Evolutionary conservation across 2,797 vertebrate species (phyloP).

Genomic region (Malacoctenus gilli): DNA sequence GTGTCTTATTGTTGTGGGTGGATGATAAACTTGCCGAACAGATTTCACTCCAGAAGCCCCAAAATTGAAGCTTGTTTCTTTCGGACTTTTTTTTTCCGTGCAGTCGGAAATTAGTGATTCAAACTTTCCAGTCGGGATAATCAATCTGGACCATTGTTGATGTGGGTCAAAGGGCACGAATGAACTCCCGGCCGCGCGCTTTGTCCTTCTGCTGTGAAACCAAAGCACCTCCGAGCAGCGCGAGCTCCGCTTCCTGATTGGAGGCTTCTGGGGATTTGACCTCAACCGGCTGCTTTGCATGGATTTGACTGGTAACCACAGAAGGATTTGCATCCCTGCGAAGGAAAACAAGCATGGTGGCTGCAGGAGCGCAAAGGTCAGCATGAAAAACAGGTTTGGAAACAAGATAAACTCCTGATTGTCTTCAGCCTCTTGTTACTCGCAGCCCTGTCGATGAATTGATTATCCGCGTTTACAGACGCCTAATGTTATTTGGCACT

Average conservation of each 20-base stretch:
- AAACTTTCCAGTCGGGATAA: too few relatives aligned
- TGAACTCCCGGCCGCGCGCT: slow-evolving; percentile 3
- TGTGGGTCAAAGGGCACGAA: too few relatives aligned
- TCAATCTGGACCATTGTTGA: too few relatives aligned
- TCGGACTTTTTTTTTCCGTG: too few relatives aligned
- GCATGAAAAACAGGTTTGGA: slow-evolving; percentile 19
- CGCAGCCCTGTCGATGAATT: slow-evolving; percentile 30
- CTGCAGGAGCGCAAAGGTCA: slow-evolving; percentile 47
- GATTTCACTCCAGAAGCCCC: too few relatives aligned
- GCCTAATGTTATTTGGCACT: slow-evolving; percentile 17
- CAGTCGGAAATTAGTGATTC: too few relatives aligned
- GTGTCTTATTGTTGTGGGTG: too few relatives aligned
- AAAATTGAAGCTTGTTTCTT: too few relatives aligned
- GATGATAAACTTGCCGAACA: too few relatives aligned
- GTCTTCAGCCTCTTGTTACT: slow-evolving; percentile 20
- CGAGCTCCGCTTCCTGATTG: slow-evolving; percentile 38
- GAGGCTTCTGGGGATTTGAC: slow-evolving; percentile 42
- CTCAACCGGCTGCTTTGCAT: slow-evolving; percentile 65
- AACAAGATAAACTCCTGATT: slow-evolving; percentile 24
- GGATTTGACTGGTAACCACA: slow-evolving; percentile 64
- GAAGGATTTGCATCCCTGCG: slow-evolving; percentile 65
- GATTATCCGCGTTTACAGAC: slow-evolving; percentile 42
- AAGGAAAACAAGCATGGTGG: slow-evolving; percentile 39
- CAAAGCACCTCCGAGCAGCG: slow-evolving; percentile 12
- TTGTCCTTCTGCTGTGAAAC: slow-evolving; percentile 12